Conservation (phyloP, 30 jellyfish, hydroid and myxozoan species). For the Sanderia malayensis region DNA sequence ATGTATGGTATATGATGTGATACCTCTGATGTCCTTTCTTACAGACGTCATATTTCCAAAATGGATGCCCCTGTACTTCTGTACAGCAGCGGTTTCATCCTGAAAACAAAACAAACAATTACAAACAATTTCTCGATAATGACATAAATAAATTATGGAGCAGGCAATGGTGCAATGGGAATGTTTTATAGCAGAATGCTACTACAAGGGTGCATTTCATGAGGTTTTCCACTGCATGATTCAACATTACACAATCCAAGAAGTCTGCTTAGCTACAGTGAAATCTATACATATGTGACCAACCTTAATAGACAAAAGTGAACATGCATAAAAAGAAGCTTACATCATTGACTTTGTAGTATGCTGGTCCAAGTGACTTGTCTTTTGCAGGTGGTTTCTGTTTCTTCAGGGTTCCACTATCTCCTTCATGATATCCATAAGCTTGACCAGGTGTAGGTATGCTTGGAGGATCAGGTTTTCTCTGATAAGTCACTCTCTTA, state of each 20-base stretch:
- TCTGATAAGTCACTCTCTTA: constrained; percentile 37
- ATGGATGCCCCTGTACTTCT: constrained; percentile 74
- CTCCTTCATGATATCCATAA: constrained; percentile 78
- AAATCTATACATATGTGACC: too few species aligned
- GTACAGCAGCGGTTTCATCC: constrained; percentile 80
- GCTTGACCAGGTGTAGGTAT: constrained; percentile 98
- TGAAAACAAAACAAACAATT: constrained; percentile 14
- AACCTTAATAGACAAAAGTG: too few species aligned
- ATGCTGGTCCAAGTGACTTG: constrained; percentile 89
- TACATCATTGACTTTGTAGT: constrained; percentile 68
- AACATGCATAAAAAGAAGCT: too few species aligned
- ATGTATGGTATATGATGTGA: too few species aligned
- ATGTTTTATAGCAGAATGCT: too few species aligned
- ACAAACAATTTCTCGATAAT: background rate
- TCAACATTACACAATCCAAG: too few species aligned
- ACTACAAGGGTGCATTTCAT: too few species aligned
- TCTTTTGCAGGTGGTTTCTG: constrained; percentile 66
- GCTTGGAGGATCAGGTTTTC: constrained; percentile 84
- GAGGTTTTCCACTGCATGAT: too few species aligned
- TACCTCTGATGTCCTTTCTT: constrained; percentile 56
- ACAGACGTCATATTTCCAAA: constrained; percentile 79
- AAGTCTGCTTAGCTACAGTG: too few species aligned
- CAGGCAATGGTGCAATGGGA: too few species aligned
- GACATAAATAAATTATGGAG: background rate
- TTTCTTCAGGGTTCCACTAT: constrained; percentile 64